These are phyloP conservation scores for Parascotia fuliginaria DNA, from an alignment of 2,888 invertebrate genomes.

Conservation along the genomic window DNA sequence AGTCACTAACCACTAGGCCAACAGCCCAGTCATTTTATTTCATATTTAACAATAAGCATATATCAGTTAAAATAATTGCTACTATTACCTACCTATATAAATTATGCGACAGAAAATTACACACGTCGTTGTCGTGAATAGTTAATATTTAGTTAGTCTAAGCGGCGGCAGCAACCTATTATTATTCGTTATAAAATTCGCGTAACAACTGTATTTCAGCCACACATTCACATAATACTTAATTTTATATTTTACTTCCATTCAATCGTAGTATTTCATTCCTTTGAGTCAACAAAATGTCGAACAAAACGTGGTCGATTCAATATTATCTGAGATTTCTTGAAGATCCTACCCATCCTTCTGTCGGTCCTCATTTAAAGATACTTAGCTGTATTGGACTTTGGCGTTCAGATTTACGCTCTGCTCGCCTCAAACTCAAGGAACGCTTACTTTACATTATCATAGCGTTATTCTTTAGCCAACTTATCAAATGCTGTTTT, in stretches of 20 bases:
- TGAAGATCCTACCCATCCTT: slow-evolving; percentile 59
- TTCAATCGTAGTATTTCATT: slow-evolving; percentile 14
- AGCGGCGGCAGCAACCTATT: slow-evolving; percentile 49
- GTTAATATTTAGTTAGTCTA: slow-evolving; percentile 46
- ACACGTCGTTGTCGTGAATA: slow-evolving; percentile 39
- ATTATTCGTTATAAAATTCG: slow-evolving; percentile 57
- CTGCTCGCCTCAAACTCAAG: slow-evolving; percentile 46
- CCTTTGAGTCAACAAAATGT: slow-evolving; percentile 16
- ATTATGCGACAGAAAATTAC: slow-evolving; percentile 48
- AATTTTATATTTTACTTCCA: slow-evolving; percentile 12
- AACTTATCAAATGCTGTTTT: slow-evolving; percentile 60
- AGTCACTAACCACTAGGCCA: no score
- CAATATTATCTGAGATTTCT: slow-evolving; percentile 38
- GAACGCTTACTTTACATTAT: slow-evolving; percentile 50
- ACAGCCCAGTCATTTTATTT: no score
- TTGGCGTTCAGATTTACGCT: slow-evolving; percentile 55
- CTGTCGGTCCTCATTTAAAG: slow-evolving; percentile 60
- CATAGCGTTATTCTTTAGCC: slow-evolving; percentile 58
- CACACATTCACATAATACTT: slow-evolving; percentile 53
- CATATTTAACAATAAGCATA: slow-evolving; percentile 14
- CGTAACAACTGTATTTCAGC: slow-evolving; percentile 50
- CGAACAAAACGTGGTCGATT: slow-evolving; percentile 12
- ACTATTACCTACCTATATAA: slow-evolving; percentile 22
- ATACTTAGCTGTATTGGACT: slow-evolving; percentile 54
- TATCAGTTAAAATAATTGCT: slow-evolving; percentile 11